A percentile compares a stretch with the other conserved stretches of the same genome.
phyloP scores from a whole-genome alignment of 1,140 invertebrate genomes.

The Drosophila punjabiensis region DNA sequence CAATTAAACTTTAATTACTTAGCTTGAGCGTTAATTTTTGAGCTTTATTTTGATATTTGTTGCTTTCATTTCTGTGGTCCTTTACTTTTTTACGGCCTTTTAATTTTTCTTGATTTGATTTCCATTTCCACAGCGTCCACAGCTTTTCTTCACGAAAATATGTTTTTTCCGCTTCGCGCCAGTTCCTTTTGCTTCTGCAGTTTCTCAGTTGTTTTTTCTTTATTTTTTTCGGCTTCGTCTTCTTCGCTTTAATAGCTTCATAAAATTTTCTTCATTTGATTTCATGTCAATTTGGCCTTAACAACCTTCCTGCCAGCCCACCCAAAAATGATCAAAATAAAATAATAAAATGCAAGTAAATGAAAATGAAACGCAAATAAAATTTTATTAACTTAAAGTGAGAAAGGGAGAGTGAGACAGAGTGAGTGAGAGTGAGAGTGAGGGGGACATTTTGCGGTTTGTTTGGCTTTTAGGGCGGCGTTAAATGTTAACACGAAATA shows the following conservation, averaged over 20 bases:
- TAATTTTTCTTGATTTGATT: constrained; percentile 56
- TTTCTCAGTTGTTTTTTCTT: constrained; percentile 41
- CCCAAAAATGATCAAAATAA: constrained; percentile 67
- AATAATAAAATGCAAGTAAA: constrained; percentile 78
- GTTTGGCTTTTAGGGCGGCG: constrained; percentile 55
- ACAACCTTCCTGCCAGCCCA: constrained; percentile 3
- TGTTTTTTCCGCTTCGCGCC: constrained; percentile 24
- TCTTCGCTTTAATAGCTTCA: constrained; percentile 57
- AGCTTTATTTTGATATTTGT: not conserved
- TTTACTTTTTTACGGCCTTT: constrained; percentile 45
- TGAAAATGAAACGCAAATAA: constrained; percentile 78
- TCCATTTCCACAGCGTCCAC: constrained; percentile 22
- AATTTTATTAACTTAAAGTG: constrained; percentile 70
- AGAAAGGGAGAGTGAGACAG: not conserved
- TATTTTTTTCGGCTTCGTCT: constrained; percentile 16
- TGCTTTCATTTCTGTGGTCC: not conserved
- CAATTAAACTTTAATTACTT: not conserved
- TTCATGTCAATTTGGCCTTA: constrained; percentile 69
- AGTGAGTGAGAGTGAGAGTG: not conserved
- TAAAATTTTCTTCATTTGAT: constrained; percentile 70
- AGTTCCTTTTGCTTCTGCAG: constrained; percentile 2
- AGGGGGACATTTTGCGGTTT: constrained; percentile 9
- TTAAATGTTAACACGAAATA: constrained; percentile 74
- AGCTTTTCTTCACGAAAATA: constrained; percentile 28
- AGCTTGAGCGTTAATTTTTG: not conserved